A percentile compares a stretch with the other conserved stretches of the same genome.
These are phyloP conservation scores for Drosophila fungiperda DNA, from an alignment of 2,888 invertebrate species.

Conservation along the genomic window DNA sequence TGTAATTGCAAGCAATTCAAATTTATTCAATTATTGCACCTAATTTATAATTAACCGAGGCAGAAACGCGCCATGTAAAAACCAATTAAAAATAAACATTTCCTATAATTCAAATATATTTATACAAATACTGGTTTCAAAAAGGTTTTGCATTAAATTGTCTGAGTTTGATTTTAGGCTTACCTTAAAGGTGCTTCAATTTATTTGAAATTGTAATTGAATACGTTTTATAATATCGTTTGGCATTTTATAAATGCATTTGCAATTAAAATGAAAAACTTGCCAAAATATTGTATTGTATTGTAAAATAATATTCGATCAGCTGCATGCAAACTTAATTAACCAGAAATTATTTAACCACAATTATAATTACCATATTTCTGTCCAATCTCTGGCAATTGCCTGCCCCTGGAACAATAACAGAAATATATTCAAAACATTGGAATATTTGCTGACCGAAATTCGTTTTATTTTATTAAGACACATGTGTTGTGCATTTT, in stretches of 20 bases:
- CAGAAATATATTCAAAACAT: constrained; percentile 6
- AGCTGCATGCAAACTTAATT: constrained; percentile 53
- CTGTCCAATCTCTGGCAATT: constrained; percentile 8
- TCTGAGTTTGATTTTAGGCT: background rate
- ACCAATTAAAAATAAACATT: background rate
- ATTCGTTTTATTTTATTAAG: constrained; percentile 47
- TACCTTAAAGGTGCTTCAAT: background rate
- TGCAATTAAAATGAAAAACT: constrained; percentile 22
- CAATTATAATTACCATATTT: constrained; percentile 58
- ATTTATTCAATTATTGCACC: background rate
- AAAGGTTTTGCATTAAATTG: background rate
- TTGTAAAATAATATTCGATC: constrained; percentile 1
- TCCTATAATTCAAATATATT: background rate
- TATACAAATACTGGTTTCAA: background rate
- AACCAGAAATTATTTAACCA: constrained; percentile 49
- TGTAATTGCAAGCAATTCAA: background rate
- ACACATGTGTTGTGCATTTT: constrained; percentile 20
- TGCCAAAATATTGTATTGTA: background rate
- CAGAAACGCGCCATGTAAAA: background rate
- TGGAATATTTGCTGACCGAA: constrained; percentile 10
- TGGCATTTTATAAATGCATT: background rate
- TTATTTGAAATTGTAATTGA: background rate
- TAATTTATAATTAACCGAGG: background rate
- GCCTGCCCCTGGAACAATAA: background rate
- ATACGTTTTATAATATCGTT: background rate